Evolutionary conservation across 2,113 vertebrate species (phyloP), one percentile per base, ranked within the genome.

Genomic region (Bubo blakistoni): DNA sequence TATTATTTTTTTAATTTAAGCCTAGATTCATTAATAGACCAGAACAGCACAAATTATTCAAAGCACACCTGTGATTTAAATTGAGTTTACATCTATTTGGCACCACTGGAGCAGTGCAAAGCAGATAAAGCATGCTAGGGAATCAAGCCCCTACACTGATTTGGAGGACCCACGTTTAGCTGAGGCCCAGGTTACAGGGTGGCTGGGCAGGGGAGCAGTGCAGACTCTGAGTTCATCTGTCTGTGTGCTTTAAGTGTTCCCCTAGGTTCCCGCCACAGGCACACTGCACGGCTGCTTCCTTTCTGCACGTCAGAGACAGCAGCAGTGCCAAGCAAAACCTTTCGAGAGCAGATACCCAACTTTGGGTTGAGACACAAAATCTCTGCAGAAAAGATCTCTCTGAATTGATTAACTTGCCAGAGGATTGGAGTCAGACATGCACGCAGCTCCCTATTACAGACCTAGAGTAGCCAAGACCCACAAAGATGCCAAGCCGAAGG

Each of bases 1-100:
- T 30, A 47, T 57, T 42, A 47, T 44, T 47, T 82, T 54, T 30
- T 42, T 13, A 47, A 81, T 66, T 66, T 62, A 81, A 79, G 27
- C n/a, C 11, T 18, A 57, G 16, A 77, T 82, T 85, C 36, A 73
- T 54, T 76, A 82, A 65, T 58, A 49, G 19, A 69, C 9, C 26
- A 54, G 54, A 85, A 80, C 7, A 91, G 38, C 30, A 93, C 29
- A 82, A 72, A 29, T 49, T 65, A 81, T 44, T 72, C 11, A 86
- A 91, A 93, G 54, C 46, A 80, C 20, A 61, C 21, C 38, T 36
- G 4, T 59, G 0, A 49, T 81, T 89, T 79, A 52, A 84, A 92
- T 12, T 29, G 86, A 34, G 16, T 63, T 92, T 90, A 66, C 40
- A 94, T 80, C 49, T 83, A 69, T 79, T 93, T 85, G 93, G 74